Conservation (phyloP, 2,888 invertebrate genomes). For the Cremastinae sp. region DNA sequence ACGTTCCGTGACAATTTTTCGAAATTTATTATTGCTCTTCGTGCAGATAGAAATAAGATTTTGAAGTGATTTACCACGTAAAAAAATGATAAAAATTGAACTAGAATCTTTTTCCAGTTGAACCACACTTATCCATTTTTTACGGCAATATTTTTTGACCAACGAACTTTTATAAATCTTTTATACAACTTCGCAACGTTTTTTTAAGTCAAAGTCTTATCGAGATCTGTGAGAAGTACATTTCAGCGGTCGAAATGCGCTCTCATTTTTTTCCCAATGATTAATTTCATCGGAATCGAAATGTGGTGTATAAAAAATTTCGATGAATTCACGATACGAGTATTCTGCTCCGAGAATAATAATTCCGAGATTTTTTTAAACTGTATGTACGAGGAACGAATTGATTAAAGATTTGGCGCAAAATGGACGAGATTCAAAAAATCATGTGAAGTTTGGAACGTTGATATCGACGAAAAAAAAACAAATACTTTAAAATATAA, state of each 20-base stretch:
- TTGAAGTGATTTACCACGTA: background rate
- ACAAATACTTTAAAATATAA: too few species aligned
- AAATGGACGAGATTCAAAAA: too few species aligned
- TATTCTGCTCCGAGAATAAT: background rate
- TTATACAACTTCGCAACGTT: background rate
- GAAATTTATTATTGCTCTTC: constrained; percentile 30
- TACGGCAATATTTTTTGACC: background rate
- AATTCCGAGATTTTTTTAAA: background rate
- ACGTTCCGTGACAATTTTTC: background rate
- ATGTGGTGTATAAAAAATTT: constrained; percentile 16
- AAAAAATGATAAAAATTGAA: background rate
- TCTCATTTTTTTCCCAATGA: background rate
- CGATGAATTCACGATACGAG: background rate
- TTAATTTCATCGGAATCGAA: background rate
- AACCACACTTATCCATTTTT: background rate
- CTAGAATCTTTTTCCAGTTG: background rate
- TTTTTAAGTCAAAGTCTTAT: background rate
- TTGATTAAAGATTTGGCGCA: background rate
- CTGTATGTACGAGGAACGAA: background rate
- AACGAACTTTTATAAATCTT: background rate
- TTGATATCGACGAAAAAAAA: background rate
- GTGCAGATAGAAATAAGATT: background rate
- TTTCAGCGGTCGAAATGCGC: constrained; percentile 11
- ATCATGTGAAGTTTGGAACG: too few species aligned
- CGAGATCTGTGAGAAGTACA: background rate